Base-by-base conservation (phyloP, 2,888 invertebrate genomes). In the Drosophila nr. medialis region DNA sequence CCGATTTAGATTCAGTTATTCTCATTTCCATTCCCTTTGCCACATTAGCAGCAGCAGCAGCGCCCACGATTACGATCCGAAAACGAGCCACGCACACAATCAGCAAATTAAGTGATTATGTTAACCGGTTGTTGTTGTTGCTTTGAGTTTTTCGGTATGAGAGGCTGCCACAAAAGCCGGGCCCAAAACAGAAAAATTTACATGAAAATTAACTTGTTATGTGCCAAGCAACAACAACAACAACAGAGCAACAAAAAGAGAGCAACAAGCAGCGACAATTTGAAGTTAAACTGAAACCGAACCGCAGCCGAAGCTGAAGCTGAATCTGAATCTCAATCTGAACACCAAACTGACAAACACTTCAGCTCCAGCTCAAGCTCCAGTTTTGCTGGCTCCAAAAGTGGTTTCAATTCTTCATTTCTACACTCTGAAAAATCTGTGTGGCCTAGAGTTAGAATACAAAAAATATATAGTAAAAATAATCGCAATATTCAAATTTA, bases 191-290 rank as follows among this genome's bases (percentile, higher is more conserved):
- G 62, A 81, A 89, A 89, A 89, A 87, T 88, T 87, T 88, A 88
- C 88, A 88, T 89, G 75, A 83, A 88, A 88, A 88, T 88, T 89
- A 87, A 87, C 86, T 88, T 89, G 88, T 89, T 88, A 83, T 85
- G 67, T 69, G 81, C 56, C 71, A 61, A 63, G 50, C 63, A 73
- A 67, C 64, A 79, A 58, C 60, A 63, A 55, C 34, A 72, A 53
- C 64, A 62, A 64, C 56, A 55, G 13, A 45, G 18, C 53, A 38
- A 38, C 27, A 32, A 53, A 32, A 56, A 55, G n/a, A 68, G 58
- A 71, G 65, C 62, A 65, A 53, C 72, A 64, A 49, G 48, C 59
- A 68, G 62, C 76, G 71, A 77, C 73, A 80, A 72, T 77, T 80
- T 69, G 34, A 73, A 70, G 50, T 55, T 61, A 63, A 72, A 80